phyloP scores from a whole-genome alignment of 2,113 vertebrate species.

The Nyctereutes procyonoides region DNA sequence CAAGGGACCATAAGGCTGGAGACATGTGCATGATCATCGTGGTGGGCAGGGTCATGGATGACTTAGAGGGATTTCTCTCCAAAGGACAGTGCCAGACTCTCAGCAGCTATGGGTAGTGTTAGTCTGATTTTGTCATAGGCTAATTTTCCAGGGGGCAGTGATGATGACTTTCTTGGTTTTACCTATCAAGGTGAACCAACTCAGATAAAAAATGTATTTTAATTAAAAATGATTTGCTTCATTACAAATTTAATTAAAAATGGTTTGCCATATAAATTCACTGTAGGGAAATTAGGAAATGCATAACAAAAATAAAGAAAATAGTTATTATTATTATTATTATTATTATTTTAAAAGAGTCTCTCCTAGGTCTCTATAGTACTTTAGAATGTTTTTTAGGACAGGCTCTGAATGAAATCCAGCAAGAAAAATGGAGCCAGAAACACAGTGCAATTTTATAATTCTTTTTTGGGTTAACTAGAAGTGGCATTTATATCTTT shows the following conservation, averaged over 20 bases:
- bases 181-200: not conserved
- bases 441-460: slow-evolving; percentile 45
- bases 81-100: fast-evolving
- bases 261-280: not conserved
- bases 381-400: not conserved
- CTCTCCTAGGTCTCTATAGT: not conserved
- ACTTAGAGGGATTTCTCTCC: not conserved
- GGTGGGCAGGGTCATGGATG: fast-evolving
- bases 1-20: not conserved
- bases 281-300: not conserved
- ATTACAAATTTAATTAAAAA: slow-evolving; percentile 20
- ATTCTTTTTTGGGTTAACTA: slow-evolving; percentile 46
- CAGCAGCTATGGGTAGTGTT: not conserved
- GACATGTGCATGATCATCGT: not conserved
- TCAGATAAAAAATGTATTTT: not conserved
- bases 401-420: not conserved
- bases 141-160: not conserved
- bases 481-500: slow-evolving; percentile 2
- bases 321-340: not conserved
- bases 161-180: not conserved
- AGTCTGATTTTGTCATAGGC: not conserved
- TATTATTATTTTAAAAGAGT: not conserved
- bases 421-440: not conserved
- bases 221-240: slow-evolving; percentile 22
- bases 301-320: not conserved